phyloP scores from a whole-genome alignment of 2,797 vertebrate species.

The Scyliorhinus canicula region DNA sequence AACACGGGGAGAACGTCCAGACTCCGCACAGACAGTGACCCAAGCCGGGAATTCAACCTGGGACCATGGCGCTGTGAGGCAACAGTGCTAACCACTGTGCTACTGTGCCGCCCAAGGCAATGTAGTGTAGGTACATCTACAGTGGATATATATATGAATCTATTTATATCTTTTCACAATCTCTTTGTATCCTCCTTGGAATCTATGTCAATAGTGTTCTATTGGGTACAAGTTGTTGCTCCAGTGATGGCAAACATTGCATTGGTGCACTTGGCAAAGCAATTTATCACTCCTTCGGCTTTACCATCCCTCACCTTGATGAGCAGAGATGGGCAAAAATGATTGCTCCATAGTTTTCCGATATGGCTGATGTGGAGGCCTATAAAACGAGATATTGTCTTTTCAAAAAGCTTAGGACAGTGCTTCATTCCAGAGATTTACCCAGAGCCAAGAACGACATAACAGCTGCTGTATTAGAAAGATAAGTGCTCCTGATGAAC shows the following conservation, averaged over 20 bases:
- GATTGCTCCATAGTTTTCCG: neutral
- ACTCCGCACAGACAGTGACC: too few species aligned
- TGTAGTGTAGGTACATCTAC: too few species aligned
- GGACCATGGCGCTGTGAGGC: too few species aligned
- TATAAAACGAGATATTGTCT: constrained; percentile 24
- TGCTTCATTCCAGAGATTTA: constrained; percentile 32
- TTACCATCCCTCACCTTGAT: neutral
- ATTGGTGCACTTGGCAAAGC: neutral
- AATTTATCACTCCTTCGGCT: neutral
- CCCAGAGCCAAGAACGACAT: neutral
- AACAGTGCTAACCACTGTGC: too few species aligned
- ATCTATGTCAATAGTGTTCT: neutral
- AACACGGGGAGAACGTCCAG: too few species aligned
- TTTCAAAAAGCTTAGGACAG: constrained; percentile 18
- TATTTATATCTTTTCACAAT: too few species aligned
- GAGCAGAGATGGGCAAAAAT: neutral
- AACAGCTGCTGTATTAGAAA: constrained; percentile 31
- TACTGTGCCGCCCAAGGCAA: too few species aligned
- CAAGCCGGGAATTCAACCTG: too few species aligned
- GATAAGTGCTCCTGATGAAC: constrained; percentile 37
- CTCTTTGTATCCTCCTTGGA: neutral
- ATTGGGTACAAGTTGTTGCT: neutral
- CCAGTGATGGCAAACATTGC: neutral
- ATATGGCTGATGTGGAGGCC: constrained; percentile 3
- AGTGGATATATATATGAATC: too few species aligned